phyloP scores from a whole-genome alignment of 1,140 invertebrate genomes.

The Tribolium castaneum region DNA sequence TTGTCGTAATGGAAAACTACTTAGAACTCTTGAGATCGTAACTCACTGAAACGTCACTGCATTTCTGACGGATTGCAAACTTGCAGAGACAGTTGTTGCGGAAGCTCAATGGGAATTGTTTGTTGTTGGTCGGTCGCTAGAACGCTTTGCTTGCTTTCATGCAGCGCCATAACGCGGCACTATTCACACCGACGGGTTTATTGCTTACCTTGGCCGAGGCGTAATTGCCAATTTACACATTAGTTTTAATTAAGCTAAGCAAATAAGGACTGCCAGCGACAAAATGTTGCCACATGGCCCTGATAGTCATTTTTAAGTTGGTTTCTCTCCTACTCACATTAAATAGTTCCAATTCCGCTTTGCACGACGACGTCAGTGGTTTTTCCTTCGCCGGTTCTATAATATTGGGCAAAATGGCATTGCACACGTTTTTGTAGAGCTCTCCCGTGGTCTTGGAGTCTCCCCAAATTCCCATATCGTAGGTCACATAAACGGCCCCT shows the following conservation, averaged over 20 bases:
- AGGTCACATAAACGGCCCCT: slow-evolving; percentile 50
- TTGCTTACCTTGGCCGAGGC: background rate
- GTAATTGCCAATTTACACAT: slow-evolving; percentile 18
- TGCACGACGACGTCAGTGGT: slow-evolving; percentile 52
- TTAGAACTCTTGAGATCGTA: slow-evolving; percentile 28
- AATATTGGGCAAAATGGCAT: slow-evolving; percentile 23
- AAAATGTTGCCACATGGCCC: too few species aligned
- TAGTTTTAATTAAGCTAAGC: background rate
- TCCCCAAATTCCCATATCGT: slow-evolving; percentile 58
- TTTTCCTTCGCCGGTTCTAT: slow-evolving; percentile 39
- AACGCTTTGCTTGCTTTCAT: slow-evolving; percentile 16
- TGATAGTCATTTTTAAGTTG: background rate
- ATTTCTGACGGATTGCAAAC: slow-evolving; percentile 32
- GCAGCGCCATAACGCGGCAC: background rate
- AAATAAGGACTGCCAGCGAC: background rate
- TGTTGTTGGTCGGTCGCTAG: slow-evolving; percentile 13
- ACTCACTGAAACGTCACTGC: slow-evolving; percentile 19
- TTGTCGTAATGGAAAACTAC: slow-evolving; percentile 26
- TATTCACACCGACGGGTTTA: background rate
- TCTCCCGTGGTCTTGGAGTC: slow-evolving; percentile 52
- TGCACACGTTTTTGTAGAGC: slow-evolving; percentile 50
- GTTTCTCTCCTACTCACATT: slow-evolving; percentile 14
- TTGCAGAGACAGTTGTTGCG: slow-evolving; percentile 33
- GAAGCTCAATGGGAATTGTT: slow-evolving; percentile 31
- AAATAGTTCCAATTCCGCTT: slow-evolving; percentile 43